These are phyloP conservation scores for Anguilla anguilla DNA, from an alignment of 2,797 vertebrate genomes.

Conservation along the genomic window DNA sequence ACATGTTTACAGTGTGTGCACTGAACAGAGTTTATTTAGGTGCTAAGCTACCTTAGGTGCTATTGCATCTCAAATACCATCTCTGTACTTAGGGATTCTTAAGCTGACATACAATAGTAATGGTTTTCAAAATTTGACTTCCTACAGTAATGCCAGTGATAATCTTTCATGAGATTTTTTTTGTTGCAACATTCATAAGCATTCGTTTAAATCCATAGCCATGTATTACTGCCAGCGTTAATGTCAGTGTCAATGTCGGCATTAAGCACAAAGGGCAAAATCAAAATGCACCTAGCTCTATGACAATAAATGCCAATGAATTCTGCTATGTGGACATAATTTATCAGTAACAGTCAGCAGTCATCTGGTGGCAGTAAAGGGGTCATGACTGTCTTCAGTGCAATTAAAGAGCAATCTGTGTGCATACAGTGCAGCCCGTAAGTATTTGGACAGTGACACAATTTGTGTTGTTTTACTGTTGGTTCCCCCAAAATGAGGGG, in stretches of 20 bases:
- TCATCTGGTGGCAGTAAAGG: neutral
- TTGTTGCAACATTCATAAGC: neutral
- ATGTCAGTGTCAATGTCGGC: too few relatives aligned
- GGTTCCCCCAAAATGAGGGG: too few relatives aligned
- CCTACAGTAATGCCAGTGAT: too few relatives aligned
- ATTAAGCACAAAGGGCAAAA: neutral
- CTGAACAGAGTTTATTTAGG: neutral
- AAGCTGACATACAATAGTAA: neutral
- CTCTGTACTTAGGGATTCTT: neutral
- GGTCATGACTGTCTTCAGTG: neutral
- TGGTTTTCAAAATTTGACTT: neutral
- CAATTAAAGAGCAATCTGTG: neutral
- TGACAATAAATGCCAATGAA: neutral
- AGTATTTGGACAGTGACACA: too few relatives aligned
- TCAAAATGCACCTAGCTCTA: slow-evolving; percentile 30
- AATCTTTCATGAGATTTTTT: too few relatives aligned
- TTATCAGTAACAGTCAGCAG: too few relatives aligned
- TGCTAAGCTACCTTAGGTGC: too few relatives aligned
- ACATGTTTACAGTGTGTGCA: neutral
- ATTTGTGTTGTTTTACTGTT: too few relatives aligned
- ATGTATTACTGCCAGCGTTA: neutral
- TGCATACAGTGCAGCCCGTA: too few relatives aligned
- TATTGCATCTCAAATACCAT: neutral
- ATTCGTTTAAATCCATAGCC: neutral
- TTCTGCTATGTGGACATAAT: too few relatives aligned